A percentile compares a stretch with the other conserved stretches of the same genome.
These are phyloP conservation scores for Balanococcus diminutus DNA, from an alignment of 2,888 invertebrate species.

Conservation along the genomic window DNA sequence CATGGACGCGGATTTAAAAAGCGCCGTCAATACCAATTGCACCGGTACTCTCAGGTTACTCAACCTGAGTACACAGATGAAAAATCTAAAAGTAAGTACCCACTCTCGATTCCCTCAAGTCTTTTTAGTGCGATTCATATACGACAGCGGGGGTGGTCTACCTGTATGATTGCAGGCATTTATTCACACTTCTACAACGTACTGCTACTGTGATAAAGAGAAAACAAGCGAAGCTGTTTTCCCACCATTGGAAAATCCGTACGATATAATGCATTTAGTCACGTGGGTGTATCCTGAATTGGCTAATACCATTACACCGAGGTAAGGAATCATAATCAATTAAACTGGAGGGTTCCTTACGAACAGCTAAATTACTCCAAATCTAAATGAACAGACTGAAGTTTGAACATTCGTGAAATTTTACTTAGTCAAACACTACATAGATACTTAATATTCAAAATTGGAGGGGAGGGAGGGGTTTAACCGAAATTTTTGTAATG, in stretches of 20 bases:
- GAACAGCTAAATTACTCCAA: no score
- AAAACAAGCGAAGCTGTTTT: slow-evolving; percentile 82
- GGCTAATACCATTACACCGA: slow-evolving; percentile 71
- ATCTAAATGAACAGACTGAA: no score
- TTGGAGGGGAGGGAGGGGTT: no score
- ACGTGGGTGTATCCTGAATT: slow-evolving; percentile 75
- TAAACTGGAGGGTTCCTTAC: no score
- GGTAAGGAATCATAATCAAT: slow-evolving; percentile 60
- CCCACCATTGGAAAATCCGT: slow-evolving; percentile 73
- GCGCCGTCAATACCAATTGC: slow-evolving; percentile 90
- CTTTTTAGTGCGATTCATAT: no score
- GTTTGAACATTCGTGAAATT: no score
- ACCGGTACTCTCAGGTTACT: slow-evolving; percentile 81
- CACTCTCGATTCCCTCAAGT: no score
- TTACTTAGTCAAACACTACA: no score
- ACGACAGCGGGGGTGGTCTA: no score
- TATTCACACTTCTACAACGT: slow-evolving; percentile 94
- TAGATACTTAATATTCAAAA: no score
- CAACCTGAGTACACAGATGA: slow-evolving; percentile 77
- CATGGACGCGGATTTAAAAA: slow-evolving; percentile 85
- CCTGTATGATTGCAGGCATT: slow-evolving; percentile 66
- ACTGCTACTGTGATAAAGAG: slow-evolving; percentile 89
- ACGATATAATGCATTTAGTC: slow-evolving; percentile 73
- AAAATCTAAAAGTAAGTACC: slow-evolving; percentile 68
- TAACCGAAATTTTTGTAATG: no score